Conservation (phyloP, 1,140 invertebrate genomes). For the Laupala kohalensis region DNA sequence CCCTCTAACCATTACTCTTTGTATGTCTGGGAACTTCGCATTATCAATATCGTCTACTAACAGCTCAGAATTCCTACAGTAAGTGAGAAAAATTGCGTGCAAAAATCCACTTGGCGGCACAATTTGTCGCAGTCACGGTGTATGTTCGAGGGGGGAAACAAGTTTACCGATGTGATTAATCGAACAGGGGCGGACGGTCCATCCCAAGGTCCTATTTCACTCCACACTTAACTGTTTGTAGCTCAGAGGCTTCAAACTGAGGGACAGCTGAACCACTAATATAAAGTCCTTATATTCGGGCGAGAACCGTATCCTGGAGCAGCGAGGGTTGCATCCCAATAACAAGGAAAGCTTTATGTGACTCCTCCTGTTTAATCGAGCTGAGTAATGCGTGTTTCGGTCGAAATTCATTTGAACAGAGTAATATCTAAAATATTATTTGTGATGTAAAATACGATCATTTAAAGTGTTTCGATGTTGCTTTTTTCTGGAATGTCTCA, state of each 20-base stretch:
- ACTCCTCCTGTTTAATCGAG: too few species aligned
- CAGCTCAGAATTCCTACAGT: too few species aligned
- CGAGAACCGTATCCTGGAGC: not conserved
- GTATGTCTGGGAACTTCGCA: too few species aligned
- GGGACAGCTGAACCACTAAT: not conserved
- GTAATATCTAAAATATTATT: too few species aligned
- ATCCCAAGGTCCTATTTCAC: not conserved
- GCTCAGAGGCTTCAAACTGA: not conserved
- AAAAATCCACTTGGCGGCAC: not conserved
- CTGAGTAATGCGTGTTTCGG: too few species aligned
- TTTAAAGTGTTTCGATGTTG: too few species aligned
- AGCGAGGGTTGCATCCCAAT: not conserved
- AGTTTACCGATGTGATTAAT: not conserved
- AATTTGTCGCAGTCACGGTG: not conserved
- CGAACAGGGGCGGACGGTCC: not conserved
- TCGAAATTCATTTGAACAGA: too few species aligned
- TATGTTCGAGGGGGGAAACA: not conserved
- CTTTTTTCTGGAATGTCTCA: too few species aligned
- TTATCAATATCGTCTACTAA: too few species aligned
- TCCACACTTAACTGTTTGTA: not conserved
- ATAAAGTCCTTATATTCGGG: not conserved
- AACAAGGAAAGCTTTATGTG: not conserved
- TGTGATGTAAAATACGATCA: too few species aligned
- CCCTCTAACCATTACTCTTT: too few species aligned
- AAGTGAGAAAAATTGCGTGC: not conserved